Evolutionary conservation across 2,797 vertebrate species (phyloP).

Genomic region (Pseudotriccus pelzelni): DNA sequence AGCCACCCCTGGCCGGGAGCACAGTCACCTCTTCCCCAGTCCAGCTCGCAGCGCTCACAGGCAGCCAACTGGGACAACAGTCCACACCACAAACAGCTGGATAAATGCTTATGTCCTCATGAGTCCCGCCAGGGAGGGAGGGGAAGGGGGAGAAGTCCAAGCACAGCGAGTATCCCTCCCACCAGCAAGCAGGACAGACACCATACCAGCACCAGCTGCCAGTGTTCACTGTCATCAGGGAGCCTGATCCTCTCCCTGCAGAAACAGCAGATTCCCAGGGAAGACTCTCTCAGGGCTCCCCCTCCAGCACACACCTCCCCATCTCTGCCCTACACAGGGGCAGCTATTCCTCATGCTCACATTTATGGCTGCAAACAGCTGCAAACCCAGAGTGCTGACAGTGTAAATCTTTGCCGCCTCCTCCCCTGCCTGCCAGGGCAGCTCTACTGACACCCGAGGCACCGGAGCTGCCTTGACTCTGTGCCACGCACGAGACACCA

Average conservation of each 20-base stretch:
- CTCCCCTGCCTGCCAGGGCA: constrained; percentile 6
- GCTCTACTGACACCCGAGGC: constrained; percentile 29
- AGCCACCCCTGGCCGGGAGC: not conserved
- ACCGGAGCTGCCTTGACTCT: not conserved
- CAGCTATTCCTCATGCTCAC: not conserved
- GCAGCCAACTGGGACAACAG: constrained; percentile 56
- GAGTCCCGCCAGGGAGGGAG: not conserved
- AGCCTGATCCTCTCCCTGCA: not conserved
- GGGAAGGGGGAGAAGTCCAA: not conserved
- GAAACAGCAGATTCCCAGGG: not conserved
- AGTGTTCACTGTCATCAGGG: rapidly evolving
- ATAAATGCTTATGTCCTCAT: not conserved
- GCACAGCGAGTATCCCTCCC: not conserved
- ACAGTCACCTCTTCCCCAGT: constrained; percentile 35
- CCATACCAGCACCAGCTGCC: not conserved
- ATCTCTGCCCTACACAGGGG: not conserved
- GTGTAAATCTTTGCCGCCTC: constrained; percentile 50
- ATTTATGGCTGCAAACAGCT: constrained; percentile 15
- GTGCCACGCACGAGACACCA: not conserved
- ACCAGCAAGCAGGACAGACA: rapidly evolving
- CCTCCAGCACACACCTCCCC: not conserved
- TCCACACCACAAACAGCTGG: constrained; percentile 8
- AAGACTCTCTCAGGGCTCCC: not conserved
- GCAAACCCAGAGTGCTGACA: not conserved
- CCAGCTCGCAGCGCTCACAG: not conserved